A percentile compares a stretch with the other conserved stretches of the same genome.
Conservation (phyloP, 2,113 vertebrate genomes). For the Numida meleagris region DNA sequence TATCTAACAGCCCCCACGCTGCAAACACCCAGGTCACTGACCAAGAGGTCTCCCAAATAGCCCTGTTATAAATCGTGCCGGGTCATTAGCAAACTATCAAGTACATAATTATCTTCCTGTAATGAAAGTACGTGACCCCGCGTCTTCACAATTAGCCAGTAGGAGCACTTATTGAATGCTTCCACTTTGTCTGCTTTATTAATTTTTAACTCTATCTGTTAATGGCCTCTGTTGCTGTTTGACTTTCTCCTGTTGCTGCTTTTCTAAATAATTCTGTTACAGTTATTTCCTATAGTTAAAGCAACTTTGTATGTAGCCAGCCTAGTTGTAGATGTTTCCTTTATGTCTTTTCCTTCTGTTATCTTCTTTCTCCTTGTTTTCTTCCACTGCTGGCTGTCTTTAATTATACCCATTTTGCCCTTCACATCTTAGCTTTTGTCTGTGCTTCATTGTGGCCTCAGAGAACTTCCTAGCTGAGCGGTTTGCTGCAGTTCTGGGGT, state of each 20-base stretch:
- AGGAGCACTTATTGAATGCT: constrained; percentile 52
- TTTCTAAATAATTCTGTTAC: neutral
- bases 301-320: neutral
- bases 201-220: constrained; percentile 50
- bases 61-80: neutral
- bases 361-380: neutral
- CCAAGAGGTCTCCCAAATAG: neutral
- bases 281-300: neutral
- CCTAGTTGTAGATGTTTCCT: neutral
- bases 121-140: neutral
- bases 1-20: neutral
- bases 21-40: neutral
- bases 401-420: neutral
- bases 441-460: neutral
- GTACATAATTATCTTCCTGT: constrained; percentile 31
- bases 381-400: neutral
- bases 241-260: neutral
- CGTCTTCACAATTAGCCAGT: constrained; percentile 25
- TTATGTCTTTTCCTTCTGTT: neutral
- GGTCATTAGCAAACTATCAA: constrained; percentile 31
- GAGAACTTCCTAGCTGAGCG: neutral
- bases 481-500: neutral
- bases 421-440: neutral
- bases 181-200: constrained; percentile 43
- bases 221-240: neutral